phyloP scores from a whole-genome alignment of 2,113 vertebrate genomes.

The Epinephelus lanceolatus region DNA sequence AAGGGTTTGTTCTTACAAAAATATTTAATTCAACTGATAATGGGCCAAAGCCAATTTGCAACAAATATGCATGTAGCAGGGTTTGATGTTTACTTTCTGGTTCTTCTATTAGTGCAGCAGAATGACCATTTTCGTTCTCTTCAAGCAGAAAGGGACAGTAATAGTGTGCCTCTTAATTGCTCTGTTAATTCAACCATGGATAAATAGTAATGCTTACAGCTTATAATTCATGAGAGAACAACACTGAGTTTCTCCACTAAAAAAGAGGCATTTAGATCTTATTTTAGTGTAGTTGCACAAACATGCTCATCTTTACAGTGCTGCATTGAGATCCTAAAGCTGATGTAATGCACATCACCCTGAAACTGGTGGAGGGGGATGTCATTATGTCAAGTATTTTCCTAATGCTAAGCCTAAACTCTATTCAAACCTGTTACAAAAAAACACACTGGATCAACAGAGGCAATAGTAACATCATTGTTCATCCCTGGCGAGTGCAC shows the following conservation, averaged over 20 bases:
- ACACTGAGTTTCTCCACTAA: too few relatives aligned
- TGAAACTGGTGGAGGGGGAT: neutral
- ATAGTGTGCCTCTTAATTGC: too few relatives aligned
- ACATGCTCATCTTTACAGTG: constrained; percentile 6
- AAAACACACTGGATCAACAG: neutral
- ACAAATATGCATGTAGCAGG: neutral
- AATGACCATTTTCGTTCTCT: neutral
- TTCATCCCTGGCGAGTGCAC: constrained; percentile 40
- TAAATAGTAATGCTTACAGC: neutral
- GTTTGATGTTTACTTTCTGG: neutral
- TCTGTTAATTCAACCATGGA: neutral
- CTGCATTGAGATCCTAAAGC: constrained; percentile 5
- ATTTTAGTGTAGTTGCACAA: neutral
- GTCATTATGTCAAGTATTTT: constrained; percentile 40
- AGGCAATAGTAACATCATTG: constrained; percentile 46
- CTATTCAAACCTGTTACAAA: constrained; percentile 10
- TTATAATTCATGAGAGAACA: too few relatives aligned
- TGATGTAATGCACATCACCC: constrained; percentile 24
- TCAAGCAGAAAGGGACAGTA: neutral
- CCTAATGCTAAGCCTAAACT: constrained; percentile 4
- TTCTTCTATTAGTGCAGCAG: neutral
- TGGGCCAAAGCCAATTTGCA: neutral
- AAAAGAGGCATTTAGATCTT: neutral
- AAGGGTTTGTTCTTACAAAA: too few relatives aligned
- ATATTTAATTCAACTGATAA: neutral